Evolutionary conservation across 2,888 invertebrate genomes (phyloP).

Genomic region (Malthinus seriepunctatus): DNA sequence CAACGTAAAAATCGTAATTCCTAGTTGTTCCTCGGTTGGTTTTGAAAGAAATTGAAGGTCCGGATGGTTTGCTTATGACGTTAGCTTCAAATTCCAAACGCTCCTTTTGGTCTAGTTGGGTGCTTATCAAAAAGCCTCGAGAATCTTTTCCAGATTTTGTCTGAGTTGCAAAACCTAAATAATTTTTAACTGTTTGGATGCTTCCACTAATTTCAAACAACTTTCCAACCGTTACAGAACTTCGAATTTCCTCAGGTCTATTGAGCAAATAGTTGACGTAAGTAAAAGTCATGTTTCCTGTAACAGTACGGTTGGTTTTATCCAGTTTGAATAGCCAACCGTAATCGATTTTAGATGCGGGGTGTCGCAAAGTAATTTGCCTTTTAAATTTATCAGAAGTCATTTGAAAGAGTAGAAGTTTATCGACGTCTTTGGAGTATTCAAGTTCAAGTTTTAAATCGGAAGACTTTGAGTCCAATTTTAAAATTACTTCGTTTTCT

Average conservation of each 20-base stretch:
- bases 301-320: conserved; percentile 23
- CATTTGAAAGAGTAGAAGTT: conserved; percentile 32
- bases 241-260: conserved; percentile 27
- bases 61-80: conserved; percentile 32
- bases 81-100: conserved; percentile 32
- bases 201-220: conserved; percentile 32
- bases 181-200: conserved; percentile 31
- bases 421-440: conserved; percentile 31
- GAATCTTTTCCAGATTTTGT: conserved; percentile 24
- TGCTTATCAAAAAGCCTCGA: conserved; percentile 26
- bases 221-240: conserved; percentile 31
- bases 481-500: conserved; percentile 29
- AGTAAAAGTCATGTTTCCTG: conserved; percentile 29
- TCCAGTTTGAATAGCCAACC: conserved; percentile 29
- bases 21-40: conserved; percentile 32
- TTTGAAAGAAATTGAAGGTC: conserved; percentile 31
- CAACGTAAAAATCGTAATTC: conserved; percentile 33
- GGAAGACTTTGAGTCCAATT: conserved; percentile 28
- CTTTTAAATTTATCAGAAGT: conserved; percentile 25
- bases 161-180: conserved; percentile 27
- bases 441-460: conserved; percentile 24
- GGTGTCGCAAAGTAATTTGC: conserved; percentile 31
- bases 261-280: conserved; percentile 32
- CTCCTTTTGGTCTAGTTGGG: conserved; percentile 35
- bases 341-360: conserved; percentile 35